Evolutionary conservation across 1,140 invertebrate species (phyloP).

Genomic region (Drosophila grimshawi): DNA sequence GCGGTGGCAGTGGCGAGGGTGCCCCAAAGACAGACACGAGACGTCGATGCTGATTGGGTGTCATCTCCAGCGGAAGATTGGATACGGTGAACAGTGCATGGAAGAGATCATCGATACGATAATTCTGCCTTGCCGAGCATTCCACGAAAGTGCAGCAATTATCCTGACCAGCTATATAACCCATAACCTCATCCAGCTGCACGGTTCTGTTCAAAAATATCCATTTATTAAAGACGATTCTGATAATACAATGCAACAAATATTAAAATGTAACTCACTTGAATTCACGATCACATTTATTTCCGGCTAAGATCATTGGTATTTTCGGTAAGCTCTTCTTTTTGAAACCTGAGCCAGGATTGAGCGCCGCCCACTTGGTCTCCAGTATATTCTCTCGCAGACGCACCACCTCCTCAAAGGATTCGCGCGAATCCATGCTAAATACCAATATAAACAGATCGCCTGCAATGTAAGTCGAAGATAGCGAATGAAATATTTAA

Average conservation of each 20-base stretch:
- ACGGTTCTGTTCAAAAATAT: conserved; percentile 86
- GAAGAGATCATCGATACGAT: conserved; percentile 92
- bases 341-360: conserved; percentile 86
- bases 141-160: conserved; percentile 91
- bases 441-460: conserved; percentile 94
- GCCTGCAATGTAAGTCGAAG: conserved; percentile 86
- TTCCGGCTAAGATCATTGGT: conserved; percentile 93
- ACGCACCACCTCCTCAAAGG: conserved; percentile 92
- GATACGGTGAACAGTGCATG: conserved; percentile 92
- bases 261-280: conserved; percentile 85
- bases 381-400: conserved; percentile 93
- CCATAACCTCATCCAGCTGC: conserved; percentile 88
- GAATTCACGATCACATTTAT: conserved; percentile 91
- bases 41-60: conserved; percentile 92
- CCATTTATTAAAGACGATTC: not conserved
- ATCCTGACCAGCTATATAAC: conserved; percentile 89
- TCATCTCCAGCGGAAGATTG: conserved; percentile 93
- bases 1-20: conserved; percentile 89
- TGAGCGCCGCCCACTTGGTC: conserved; percentile 89
- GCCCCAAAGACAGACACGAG: conserved; percentile 89
- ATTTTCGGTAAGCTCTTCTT: conserved; percentile 88
- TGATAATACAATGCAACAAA: not conserved
- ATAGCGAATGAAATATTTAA: conserved; percentile 53
- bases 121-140: conserved; percentile 92
- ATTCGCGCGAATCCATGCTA: conserved; percentile 93